These are phyloP conservation scores for Sebastes matsubarae DNA, from an alignment of 2,797 vertebrate genomes.

Conservation along the genomic window DNA sequence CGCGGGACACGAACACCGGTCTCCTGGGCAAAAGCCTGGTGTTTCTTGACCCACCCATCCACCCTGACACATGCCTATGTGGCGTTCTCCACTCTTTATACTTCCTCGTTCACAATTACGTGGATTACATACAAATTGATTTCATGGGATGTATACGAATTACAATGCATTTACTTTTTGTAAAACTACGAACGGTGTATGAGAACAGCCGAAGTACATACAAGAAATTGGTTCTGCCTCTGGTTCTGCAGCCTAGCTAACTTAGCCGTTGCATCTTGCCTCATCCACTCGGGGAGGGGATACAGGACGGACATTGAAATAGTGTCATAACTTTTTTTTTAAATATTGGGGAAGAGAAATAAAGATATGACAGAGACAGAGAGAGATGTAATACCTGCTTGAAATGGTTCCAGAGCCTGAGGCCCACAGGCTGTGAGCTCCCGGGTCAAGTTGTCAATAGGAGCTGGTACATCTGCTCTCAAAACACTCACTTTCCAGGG, in stretches of 20 bases:
- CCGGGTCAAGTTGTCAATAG: slow-evolving; percentile 56
- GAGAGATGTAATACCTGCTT: slow-evolving; percentile 44
- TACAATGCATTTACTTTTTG: too few relatives aligned
- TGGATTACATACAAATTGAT: too few relatives aligned
- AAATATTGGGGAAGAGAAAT: slow-evolving; percentile 11
- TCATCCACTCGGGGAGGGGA: background rate
- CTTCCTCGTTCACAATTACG: too few relatives aligned
- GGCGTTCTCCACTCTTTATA: too few relatives aligned
- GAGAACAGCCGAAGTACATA: background rate
- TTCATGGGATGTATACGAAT: too few relatives aligned
- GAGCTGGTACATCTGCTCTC: slow-evolving; percentile 50
- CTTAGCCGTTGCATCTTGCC: background rate
- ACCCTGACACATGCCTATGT: too few relatives aligned
- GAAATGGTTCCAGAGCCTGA: slow-evolving; percentile 41
- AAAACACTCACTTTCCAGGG: slow-evolving; percentile 47
- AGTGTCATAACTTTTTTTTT: slow-evolving; percentile 1
- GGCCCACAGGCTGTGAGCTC: slow-evolving; percentile 46
- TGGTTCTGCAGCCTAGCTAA: slow-evolving; percentile 26
- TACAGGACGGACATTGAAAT: slow-evolving; percentile 9
- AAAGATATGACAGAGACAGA: slow-evolving; percentile 24
- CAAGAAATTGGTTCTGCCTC: slow-evolving; percentile 21
- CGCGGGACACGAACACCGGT: too few relatives aligned
- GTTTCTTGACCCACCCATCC: too few relatives aligned
- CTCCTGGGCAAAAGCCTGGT: accelerated
- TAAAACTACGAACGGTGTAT: too few relatives aligned